Conservation (phyloP, 2,888 invertebrate genomes). For the Xestia ashworthii region DNA sequence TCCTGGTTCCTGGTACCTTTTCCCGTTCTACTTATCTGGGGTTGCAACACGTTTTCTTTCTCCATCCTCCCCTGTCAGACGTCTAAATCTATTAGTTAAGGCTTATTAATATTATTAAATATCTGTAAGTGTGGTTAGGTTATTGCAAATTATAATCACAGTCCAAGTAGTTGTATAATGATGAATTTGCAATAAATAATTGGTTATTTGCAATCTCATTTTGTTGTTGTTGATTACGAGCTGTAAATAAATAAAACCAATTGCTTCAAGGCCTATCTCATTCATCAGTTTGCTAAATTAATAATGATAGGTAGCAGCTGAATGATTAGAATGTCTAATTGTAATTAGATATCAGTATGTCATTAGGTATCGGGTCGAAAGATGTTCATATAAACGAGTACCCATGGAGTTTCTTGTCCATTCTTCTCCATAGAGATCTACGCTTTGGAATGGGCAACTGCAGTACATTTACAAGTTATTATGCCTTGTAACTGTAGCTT, state of each 20-base stretch:
- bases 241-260: neutral
- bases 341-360: neutral
- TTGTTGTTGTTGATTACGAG: neutral
- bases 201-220: constrained; percentile 18
- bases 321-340: neutral
- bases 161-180: constrained; percentile 2
- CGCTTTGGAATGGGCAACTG: neutral
- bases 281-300: neutral
- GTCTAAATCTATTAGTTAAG: neutral
- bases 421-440: neutral
- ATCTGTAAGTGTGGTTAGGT: constrained; percentile 4
- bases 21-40: too few species aligned
- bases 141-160: neutral
- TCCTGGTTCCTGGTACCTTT: too few species aligned
- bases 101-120: constrained; percentile 2
- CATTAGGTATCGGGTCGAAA: neutral
- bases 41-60: too few species aligned
- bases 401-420: neutral
- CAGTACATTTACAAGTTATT: neutral
- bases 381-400: neutral
- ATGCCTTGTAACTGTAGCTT: neutral
- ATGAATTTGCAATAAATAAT: constrained; percentile 13
- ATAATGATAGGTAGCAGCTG: neutral
- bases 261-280: neutral
- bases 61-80: too few species aligned